Percentiles rank a stretch among this genome's conserved stretches.
Evolutionary conservation across 2,888 invertebrate species (phyloP).

Genomic region (Troglohyphantes excavatus): DNA sequence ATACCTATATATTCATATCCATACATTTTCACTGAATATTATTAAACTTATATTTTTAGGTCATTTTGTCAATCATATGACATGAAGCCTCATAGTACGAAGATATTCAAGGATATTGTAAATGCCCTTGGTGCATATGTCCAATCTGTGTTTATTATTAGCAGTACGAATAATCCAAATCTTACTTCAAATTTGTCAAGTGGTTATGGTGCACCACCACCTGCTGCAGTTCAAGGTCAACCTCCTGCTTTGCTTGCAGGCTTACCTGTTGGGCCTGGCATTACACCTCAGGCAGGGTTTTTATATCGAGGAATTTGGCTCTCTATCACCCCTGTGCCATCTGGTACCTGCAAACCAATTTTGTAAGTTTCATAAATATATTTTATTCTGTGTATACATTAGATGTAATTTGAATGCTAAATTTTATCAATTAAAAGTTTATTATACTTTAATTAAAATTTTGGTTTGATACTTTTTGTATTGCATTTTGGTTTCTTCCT

Average conservation of each 20-base stretch:
- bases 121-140: slow-evolving; percentile 96
- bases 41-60: no score
- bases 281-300: slow-evolving; percentile 94
- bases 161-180: slow-evolving; percentile 40
- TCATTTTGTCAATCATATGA: slow-evolving; percentile 98
- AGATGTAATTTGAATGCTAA: no score
- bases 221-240: slow-evolving; percentile 84
- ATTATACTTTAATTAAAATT: neutral
- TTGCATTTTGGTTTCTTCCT: no score
- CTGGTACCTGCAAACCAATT: slow-evolving; percentile 93
- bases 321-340: slow-evolving; percentile 92
- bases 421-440: no score
- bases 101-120: slow-evolving; percentile 93
- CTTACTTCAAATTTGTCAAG: slow-evolving; percentile 49
- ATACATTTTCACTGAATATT: slow-evolving; percentile 13
- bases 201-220: slow-evolving; percentile 80
- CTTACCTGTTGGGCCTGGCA: slow-evolving; percentile 88
- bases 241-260: slow-evolving; percentile 87
- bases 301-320: slow-evolving; percentile 96
- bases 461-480: neutral
- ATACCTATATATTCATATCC: neutral
- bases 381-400: no score
- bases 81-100: slow-evolving; percentile 88
- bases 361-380: slow-evolving; percentile 87
- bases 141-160: slow-evolving; percentile 88